Conservation (phyloP, 2,113 vertebrate species). For the Coracopsis vasa region DNA sequence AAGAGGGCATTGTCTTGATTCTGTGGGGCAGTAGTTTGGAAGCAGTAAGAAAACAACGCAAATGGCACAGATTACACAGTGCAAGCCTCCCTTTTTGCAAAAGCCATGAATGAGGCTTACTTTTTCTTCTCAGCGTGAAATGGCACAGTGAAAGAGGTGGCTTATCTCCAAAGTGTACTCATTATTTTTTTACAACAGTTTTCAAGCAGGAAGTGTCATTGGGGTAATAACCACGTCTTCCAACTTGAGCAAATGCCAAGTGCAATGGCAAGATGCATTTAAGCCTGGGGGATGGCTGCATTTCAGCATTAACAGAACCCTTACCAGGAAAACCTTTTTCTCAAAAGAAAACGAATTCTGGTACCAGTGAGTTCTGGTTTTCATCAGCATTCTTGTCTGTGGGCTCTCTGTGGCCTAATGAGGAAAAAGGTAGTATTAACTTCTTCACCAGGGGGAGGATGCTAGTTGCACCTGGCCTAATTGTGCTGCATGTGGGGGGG, state of each 20-base stretch:
- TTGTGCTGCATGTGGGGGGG: background rate
- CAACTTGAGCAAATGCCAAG: background rate
- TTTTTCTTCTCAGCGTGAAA: background rate
- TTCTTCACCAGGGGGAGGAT: background rate
- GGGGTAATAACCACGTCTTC: background rate
- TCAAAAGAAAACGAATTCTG: background rate
- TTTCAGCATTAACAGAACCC: background rate
- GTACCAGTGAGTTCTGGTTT: background rate
- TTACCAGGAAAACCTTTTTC: background rate
- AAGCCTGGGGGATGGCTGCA: background rate
- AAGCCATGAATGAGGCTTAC: background rate
- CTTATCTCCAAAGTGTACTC: background rate
- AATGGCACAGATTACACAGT: background rate
- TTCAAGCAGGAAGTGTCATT: background rate
- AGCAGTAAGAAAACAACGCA: background rate
- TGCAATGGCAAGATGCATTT: background rate
- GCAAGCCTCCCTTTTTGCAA: background rate
- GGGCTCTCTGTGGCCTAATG: background rate
- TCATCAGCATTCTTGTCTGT: background rate
- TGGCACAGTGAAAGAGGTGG: background rate
- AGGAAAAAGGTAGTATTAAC: background rate
- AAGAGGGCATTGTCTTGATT: background rate
- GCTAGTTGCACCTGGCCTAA: background rate
- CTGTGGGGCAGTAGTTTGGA: background rate
- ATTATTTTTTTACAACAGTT: background rate